Evolutionary conservation across 2,113 vertebrate species (phyloP).

Genomic region (Vidua chalybeata): DNA sequence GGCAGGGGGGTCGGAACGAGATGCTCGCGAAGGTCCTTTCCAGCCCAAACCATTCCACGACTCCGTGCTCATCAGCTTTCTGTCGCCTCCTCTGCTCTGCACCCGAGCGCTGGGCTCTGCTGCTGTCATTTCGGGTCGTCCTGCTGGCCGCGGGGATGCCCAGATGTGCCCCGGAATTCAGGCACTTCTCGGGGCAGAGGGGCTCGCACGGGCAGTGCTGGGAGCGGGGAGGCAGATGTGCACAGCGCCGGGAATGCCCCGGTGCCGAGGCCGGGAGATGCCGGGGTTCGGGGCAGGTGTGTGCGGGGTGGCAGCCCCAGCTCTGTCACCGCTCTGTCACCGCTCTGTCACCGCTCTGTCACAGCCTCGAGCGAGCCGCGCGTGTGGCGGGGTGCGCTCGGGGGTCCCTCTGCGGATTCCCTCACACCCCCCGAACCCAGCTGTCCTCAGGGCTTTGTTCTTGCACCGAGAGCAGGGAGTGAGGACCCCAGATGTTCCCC

Average conservation of each 20-base stretch:
- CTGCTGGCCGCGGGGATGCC: neutral
- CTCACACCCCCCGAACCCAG: rapidly evolving
- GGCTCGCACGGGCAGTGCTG: neutral
- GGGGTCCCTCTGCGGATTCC: neutral
- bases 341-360: no score
- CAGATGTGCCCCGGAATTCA: rapidly evolving
- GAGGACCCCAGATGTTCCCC: neutral
- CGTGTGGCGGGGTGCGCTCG: neutral
- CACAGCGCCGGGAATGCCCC: neutral
- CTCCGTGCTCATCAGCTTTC: neutral
- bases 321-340: neutral
- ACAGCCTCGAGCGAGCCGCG: neutral
- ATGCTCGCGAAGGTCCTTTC: neutral
- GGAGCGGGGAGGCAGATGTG: no score
- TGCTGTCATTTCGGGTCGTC: neutral
- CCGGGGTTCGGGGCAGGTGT: neutral
- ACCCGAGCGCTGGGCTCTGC: neutral
- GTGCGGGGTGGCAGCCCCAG: neutral
- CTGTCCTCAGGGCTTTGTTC: neutral
- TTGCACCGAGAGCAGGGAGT: rapidly evolving
- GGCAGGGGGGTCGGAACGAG: neutral
- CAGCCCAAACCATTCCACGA: neutral
- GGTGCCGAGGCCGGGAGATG: neutral
- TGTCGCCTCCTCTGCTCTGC: neutral
- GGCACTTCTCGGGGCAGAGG: neutral